Evolutionary conservation across 2,888 invertebrate species (phyloP).

Genomic region (Agriopis marginaria): DNA sequence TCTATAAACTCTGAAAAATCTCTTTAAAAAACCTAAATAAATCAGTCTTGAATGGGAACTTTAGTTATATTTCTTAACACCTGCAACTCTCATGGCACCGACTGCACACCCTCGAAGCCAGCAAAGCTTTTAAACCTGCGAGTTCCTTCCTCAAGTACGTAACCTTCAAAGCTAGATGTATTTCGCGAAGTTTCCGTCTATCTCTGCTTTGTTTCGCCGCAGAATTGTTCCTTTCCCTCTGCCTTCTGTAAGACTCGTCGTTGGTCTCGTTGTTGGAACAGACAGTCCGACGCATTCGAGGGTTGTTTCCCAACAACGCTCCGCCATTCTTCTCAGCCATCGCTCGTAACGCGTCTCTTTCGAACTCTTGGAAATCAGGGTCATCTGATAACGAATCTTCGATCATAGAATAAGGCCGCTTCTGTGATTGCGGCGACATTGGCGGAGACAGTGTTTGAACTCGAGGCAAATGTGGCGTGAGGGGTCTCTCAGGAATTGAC

Average conservation of each 20-base stretch:
- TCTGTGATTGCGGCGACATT: conserved; percentile 49
- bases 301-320: conserved; percentile 83
- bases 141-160: conserved; percentile 88
- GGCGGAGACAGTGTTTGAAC: conserved; percentile 54
- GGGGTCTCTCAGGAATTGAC: conserved; percentile 36
- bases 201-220: conserved; percentile 98
- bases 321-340: conserved; percentile 88
- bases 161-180: conserved; percentile 95
- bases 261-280: conserved; percentile 67
- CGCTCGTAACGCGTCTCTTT: conserved; percentile 88
- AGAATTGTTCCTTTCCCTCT: conserved; percentile 96
- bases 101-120: conserved; percentile 55
- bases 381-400: conserved; percentile 73
- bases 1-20: neutral
- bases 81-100: conserved; percentile 45
- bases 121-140: conserved; percentile 57
- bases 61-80: neutral
- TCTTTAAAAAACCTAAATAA: neutral
- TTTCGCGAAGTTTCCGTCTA: conserved; percentile 95
- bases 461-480: conserved; percentile 26
- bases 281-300: conserved; percentile 88
- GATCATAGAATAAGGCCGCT: conserved; percentile 30
- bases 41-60: conserved; percentile 13
- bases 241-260: conserved; percentile 94
- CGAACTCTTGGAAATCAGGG: conserved; percentile 88